These are phyloP conservation scores for Plodia interpunctella DNA, from an alignment of 1,140 invertebrate species.

Conservation along the genomic window DNA sequence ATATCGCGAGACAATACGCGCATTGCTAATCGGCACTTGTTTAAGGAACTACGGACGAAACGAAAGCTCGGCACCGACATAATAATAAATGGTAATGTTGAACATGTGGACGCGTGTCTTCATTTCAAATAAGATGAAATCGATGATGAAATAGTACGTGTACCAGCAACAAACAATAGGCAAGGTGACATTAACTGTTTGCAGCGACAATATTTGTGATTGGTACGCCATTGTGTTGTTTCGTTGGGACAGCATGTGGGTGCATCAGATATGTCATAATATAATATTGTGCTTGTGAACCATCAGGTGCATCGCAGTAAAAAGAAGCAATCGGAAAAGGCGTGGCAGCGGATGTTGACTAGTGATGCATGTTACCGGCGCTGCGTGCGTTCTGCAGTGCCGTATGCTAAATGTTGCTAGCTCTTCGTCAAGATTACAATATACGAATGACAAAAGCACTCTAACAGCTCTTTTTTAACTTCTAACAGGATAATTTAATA, in stretches of 20 bases:
- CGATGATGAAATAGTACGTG: conserved; percentile 57
- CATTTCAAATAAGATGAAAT: conserved; percentile 44
- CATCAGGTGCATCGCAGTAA: conserved; percentile 22
- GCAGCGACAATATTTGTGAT: conserved; percentile 29
- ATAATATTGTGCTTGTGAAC: conserved; percentile 19
- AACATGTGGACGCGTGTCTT: conserved; percentile 49
- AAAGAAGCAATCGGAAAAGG: conserved; percentile 38
- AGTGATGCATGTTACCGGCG: conserved; percentile 28
- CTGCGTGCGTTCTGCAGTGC: conserved; percentile 14
- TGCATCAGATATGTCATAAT: conserved; percentile 27
- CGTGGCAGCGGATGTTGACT: conserved; percentile 31
- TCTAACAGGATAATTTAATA: no score
- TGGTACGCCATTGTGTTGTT: conserved; percentile 25
- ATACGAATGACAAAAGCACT: not conserved
- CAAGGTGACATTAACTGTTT: conserved; percentile 39
- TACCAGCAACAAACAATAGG: conserved; percentile 41
- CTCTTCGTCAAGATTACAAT: not conserved
- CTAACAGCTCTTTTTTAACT: no score
- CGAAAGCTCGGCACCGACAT: conserved; percentile 43
- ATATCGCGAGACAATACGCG: conserved; percentile 53
- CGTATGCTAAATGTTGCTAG: not conserved
- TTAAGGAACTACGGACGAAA: conserved; percentile 43
- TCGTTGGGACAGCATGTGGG: conserved; percentile 22
- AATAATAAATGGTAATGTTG: conserved; percentile 50
- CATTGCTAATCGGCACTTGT: conserved; percentile 52